Conservation (phyloP, 2,113 vertebrate species). For the Pristiophorus japonicus region DNA sequence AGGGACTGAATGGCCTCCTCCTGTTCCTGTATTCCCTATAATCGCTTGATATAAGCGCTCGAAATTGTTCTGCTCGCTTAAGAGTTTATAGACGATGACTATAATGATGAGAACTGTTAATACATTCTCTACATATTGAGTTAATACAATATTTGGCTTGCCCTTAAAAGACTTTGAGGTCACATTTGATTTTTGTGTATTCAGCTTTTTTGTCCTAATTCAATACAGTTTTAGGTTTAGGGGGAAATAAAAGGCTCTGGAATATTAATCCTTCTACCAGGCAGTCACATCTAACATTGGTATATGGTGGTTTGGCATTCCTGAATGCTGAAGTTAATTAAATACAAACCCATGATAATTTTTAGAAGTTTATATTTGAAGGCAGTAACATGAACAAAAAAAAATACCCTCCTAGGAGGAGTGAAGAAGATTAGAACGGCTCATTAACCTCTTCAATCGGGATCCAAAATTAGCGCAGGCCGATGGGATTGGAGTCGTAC, state of each 20-base stretch:
- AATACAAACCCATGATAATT: not conserved
- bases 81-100: conserved; percentile 12
- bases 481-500: not conserved
- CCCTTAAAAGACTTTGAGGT: conserved; percentile 45
- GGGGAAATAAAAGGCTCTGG: conserved; percentile 41
- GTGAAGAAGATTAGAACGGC: not conserved
- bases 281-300: not conserved
- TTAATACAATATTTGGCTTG: conserved; percentile 65
- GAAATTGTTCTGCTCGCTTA: not conserved
- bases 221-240: conserved; percentile 60
- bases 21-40: not conserved
- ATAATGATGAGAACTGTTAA: conserved; percentile 68
- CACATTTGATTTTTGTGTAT: conserved; percentile 53
- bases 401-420: not conserved
- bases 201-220: conserved; percentile 73
- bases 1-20: not conserved
- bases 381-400: not conserved
- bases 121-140: conserved; percentile 72
- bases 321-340: conserved; percentile 11
- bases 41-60: not conserved
- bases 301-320: not conserved
- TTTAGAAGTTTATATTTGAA: not conserved
- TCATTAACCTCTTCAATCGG: not conserved
- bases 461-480: not conserved
- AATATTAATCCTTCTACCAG: not conserved